phyloP scores from a whole-genome alignment of 1,140 invertebrate genomes.

The Zaprionus camerounensis region DNA sequence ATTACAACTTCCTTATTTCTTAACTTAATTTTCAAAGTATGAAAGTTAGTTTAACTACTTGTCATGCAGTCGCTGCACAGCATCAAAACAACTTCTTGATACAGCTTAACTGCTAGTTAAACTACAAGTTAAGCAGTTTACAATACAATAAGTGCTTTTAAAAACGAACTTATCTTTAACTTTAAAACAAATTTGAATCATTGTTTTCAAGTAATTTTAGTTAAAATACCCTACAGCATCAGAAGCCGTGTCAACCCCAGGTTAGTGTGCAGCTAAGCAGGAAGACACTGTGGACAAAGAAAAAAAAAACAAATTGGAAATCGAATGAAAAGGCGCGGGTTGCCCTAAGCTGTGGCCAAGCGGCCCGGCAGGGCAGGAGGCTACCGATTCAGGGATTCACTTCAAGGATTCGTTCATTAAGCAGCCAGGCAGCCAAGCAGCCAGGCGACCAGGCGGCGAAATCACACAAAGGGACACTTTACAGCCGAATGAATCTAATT shows the following conservation, averaged over 20 bases:
- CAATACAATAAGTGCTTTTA: neutral
- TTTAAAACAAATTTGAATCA: neutral
- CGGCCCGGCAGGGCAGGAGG: neutral
- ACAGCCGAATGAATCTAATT: slow-evolving; percentile 84
- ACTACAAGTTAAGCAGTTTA: neutral
- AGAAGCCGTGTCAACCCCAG: neutral
- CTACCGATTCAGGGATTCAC: slow-evolving; percentile 32
- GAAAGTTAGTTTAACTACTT: neutral
- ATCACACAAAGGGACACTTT: slow-evolving; percentile 83
- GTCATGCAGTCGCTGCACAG: too few species aligned
- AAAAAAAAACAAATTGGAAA: slow-evolving; percentile 69
- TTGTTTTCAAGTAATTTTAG: too few species aligned
- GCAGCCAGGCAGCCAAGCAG: slow-evolving; percentile 35
- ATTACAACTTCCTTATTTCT: neutral
- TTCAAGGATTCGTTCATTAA: slow-evolving; percentile 72
- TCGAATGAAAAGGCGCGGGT: slow-evolving; percentile 64
- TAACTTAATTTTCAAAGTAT: too few species aligned
- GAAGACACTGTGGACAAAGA: neutral
- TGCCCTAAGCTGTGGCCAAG: slow-evolving; percentile 49
- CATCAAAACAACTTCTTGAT: neutral
- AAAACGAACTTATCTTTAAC: neutral
- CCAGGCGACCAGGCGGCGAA: slow-evolving; percentile 42
- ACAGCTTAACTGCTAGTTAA: neutral
- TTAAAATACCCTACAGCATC: neutral
- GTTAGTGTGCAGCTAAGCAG: neutral